Percentiles rank a stretch among this genome's conserved stretches.
phyloP scores from a whole-genome alignment of 2,888 invertebrate genomes.

The Mechanitis messenoides region DNA sequence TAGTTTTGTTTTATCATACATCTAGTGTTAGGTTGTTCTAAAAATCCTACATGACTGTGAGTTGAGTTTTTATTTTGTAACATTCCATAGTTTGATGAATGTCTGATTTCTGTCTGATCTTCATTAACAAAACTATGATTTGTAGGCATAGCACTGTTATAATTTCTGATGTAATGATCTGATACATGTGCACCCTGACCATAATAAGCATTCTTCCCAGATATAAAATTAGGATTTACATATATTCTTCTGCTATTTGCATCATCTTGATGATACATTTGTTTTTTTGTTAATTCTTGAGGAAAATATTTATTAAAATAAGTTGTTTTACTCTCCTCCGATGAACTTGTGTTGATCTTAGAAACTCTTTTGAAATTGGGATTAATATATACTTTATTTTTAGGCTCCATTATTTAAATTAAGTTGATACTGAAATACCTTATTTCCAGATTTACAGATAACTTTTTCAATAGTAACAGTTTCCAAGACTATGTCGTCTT shows the following conservation, averaged over 20 bases:
- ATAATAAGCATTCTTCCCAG: conserved; percentile 20
- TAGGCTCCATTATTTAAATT: conserved; percentile 33
- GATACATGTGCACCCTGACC: not conserved
- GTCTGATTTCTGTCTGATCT: not conserved
- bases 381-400: conserved; percentile 60
- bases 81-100: not conserved
- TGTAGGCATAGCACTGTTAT: too few relatives aligned
- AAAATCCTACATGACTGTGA: not conserved
- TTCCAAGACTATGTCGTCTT: conserved; percentile 51
- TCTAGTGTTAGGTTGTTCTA: not conserved
- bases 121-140: not conserved
- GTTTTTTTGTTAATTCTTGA: conserved; percentile 31
- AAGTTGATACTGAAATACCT: conserved; percentile 76
- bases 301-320: conserved; percentile 57
- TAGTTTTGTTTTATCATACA: conserved; percentile 1
- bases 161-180: not conserved
- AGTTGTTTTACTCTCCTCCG: conserved; percentile 34
- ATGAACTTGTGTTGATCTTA: conserved; percentile 17
- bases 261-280: conserved; percentile 23
- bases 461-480: conserved; percentile 73
- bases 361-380: conserved; percentile 56
- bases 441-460: conserved; percentile 86
- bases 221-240: conserved; percentile 69
- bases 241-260: conserved; percentile 51
- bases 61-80: not conserved